Conservation (phyloP, 1,140 invertebrate species). For the Calliphora vicina region DNA sequence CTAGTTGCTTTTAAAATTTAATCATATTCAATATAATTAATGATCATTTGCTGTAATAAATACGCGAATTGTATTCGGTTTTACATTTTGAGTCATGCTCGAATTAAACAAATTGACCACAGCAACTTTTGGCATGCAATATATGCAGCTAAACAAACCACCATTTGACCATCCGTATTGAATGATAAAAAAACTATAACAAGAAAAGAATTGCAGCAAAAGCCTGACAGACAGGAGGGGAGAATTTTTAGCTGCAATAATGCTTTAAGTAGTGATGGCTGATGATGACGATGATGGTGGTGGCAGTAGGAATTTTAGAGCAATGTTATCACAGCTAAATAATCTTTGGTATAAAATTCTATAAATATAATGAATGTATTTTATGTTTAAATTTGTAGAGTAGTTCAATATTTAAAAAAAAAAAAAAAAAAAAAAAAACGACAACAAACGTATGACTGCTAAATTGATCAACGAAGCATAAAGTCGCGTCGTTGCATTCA, state of each 20-base stretch:
- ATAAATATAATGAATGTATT: background rate
- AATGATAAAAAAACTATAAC: background rate
- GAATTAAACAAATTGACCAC: conserved; percentile 32
- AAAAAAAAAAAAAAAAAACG: background rate
- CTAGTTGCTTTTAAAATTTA: background rate
- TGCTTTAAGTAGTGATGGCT: background rate
- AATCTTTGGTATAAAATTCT: conserved; percentile 2
- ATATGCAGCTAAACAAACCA: background rate
- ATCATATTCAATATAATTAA: background rate
- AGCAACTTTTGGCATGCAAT: conserved; percentile 11
- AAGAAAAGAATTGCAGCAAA: background rate
- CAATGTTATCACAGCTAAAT: background rate
- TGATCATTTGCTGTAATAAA: conserved; percentile 10
- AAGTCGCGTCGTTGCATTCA: conserved; percentile 15
- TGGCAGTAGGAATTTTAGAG: background rate
- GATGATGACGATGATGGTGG: background rate
- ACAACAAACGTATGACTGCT: background rate
- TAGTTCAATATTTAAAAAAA: background rate
- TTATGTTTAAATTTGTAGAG: too few species aligned
- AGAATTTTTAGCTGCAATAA: background rate
- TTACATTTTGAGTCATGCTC: conserved; percentile 23
- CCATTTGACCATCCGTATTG: background rate
- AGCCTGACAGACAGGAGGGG: background rate
- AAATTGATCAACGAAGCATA: conserved; percentile 8
- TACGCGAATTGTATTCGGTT: background rate